These are phyloP conservation scores for Adineta ricciae DNA, from an alignment of 2,888 invertebrate genomes.

Conservation along the genomic window DNA sequence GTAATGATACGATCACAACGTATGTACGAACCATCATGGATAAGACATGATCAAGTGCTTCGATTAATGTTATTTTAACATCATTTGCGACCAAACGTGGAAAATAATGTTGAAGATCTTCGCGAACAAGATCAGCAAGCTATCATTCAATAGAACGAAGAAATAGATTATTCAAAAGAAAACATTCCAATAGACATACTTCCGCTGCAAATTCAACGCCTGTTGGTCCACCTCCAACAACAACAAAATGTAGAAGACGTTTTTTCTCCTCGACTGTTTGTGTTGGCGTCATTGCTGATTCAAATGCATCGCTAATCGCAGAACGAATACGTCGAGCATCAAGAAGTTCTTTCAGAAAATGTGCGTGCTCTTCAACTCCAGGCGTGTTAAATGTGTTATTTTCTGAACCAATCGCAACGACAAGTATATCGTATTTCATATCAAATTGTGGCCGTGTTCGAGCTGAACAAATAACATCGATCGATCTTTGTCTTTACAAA, in stretches of 20 bases:
- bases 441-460: conserved; percentile 37
- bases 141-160: background rate
- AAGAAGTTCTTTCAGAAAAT: conserved; percentile 46
- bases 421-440: conserved; percentile 47
- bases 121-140: conserved; percentile 5
- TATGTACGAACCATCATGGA: conserved; percentile 17
- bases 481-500: too few relatives aligned
- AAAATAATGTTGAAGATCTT: conserved; percentile 17
- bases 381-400: conserved; percentile 42
- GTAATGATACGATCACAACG: background rate
- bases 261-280: conserved; percentile 41
- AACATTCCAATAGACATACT: conserved; percentile 46
- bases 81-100: background rate
- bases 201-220: conserved; percentile 13
- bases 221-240: conserved; percentile 46
- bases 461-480: background rate
- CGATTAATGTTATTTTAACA: conserved; percentile 13
- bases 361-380: conserved; percentile 48
- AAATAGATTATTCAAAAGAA: too few relatives aligned
- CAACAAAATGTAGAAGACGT: conserved; percentile 48
- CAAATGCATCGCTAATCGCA: conserved; percentile 47
- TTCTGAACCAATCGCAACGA: conserved; percentile 49
- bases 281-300: conserved; percentile 45
- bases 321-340: conserved; percentile 49
- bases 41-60: conserved; percentile 4